Percentiles rank a stretch among this genome's conserved stretches.
Evolutionary conservation across 2,888 invertebrate species (phyloP).

Genomic region (Eudemis profundana): DNA sequence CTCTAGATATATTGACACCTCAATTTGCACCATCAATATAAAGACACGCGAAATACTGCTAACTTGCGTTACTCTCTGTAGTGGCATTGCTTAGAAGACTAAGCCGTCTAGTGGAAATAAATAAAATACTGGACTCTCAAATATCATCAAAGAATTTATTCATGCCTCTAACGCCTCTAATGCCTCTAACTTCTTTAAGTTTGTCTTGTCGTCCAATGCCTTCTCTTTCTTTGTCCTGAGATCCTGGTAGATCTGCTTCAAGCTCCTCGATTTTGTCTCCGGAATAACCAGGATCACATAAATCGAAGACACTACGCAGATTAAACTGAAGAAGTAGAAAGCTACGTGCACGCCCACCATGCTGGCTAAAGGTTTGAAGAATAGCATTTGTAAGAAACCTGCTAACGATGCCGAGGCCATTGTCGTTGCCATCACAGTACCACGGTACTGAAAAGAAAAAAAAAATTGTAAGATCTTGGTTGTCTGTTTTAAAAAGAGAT

Average conservation of each 20-base stretch:
- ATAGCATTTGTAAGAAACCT: constrained; percentile 67
- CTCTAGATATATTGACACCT: too few relatives aligned
- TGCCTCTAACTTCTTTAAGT: constrained; percentile 13
- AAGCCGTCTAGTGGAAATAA: too few relatives aligned
- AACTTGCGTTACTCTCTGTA: too few relatives aligned
- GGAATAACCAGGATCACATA: constrained; percentile 65
- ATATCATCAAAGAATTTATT: constrained; percentile 12
- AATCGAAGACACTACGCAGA: constrained; percentile 61
- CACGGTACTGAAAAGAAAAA: constrained; percentile 70
- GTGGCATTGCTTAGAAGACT: too few relatives aligned
- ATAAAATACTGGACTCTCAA: not conserved
- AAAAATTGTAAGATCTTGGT: too few relatives aligned
- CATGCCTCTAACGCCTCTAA: constrained; percentile 26
- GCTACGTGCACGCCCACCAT: constrained; percentile 64
- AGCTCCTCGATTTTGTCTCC: constrained; percentile 64
- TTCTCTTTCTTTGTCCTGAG: constrained; percentile 68
- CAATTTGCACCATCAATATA: too few relatives aligned
- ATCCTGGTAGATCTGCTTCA: constrained; percentile 67
- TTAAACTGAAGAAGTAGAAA: constrained; percentile 66
- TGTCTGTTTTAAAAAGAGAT: too few relatives aligned
- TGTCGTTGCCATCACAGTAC: constrained; percentile 67
- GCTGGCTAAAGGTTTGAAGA: constrained; percentile 70
- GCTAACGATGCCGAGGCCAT: constrained; percentile 65
- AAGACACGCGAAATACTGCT: too few relatives aligned
- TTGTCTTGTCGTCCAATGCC: constrained; percentile 40